phyloP scores from a whole-genome alignment of 2,797 vertebrate genomes.

The Todus mexicanus region DNA sequence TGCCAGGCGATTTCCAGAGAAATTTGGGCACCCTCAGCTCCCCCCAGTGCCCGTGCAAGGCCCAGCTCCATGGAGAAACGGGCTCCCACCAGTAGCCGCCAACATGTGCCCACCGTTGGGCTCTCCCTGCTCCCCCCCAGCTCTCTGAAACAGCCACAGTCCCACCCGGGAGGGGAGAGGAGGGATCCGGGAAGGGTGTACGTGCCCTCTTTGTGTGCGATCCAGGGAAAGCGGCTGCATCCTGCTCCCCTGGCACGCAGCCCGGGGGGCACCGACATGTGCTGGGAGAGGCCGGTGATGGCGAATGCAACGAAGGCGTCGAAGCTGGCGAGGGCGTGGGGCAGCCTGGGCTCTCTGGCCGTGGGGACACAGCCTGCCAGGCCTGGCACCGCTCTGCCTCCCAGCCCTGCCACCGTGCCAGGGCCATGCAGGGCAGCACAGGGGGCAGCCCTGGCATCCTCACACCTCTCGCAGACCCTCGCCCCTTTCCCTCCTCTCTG shows the following conservation, averaged over 20 bases:
- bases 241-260: not conserved
- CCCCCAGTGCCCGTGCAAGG: fast-evolving
- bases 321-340: not conserved
- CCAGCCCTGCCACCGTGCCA: not conserved
- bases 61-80: not conserved
- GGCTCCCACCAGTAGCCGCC: not conserved
- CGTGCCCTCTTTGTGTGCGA: not conserved
- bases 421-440: not conserved
- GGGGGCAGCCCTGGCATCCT: not conserved
- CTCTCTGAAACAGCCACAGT: not conserved
- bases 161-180: not conserved
- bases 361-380: not conserved
- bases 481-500: not conserved
- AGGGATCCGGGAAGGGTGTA: not conserved
- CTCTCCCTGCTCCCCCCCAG: not conserved
- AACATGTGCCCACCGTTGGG: fast-evolving
- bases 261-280: fast-evolving
- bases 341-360: not conserved
- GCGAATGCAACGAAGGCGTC: not conserved
- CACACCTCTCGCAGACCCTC: not conserved
- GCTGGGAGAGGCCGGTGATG: not conserved
- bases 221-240: not conserved
- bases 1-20: not conserved
- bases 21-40: not conserved
- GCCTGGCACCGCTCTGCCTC: not conserved